Evolutionary conservation across 2,113 vertebrate genomes (phyloP), one percentile per base, ranked within the genome.

Genomic region (Notothenia rossii): DNA sequence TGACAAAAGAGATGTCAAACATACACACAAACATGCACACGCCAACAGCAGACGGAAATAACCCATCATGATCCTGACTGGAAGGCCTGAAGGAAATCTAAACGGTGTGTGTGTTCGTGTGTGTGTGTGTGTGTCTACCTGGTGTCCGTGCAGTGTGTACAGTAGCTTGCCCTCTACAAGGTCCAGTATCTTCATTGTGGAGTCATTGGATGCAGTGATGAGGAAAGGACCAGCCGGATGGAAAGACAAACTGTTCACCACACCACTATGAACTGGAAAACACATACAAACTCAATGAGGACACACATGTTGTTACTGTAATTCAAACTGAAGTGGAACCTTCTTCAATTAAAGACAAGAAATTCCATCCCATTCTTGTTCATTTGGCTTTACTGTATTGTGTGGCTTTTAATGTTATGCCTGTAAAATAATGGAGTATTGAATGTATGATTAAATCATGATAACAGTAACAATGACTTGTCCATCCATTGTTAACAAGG

Each of bases 111-210:
- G 40, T 55, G 15, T 59, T 49, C 54, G 22, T 45, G 48, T 64
- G 51, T 29, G 62, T 56, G 33, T 68, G 49, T 75, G 40, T 55
- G 15, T 59, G 49, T 83, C 10, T 91, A 99, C 98, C 98, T 98
- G 97, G 83, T 99, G 98, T 77, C 98, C 97, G 0, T 99, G 98
- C 29, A 99, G 95, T 1, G 98, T 99, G 75, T 97, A 99, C 22
- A 99, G 94, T 29, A 98, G 94, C 72, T 97, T 96, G 77, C 98
- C 98, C 89, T 99, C 97, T 74, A 98, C 86, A 75, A 99, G 94
- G 86, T 99, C 98, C 92, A 99, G 87, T 83, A 99, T 96, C 94
- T 98, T 99, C 90, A 99, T 87, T 43, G 98, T 99, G 46, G 97
- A 99, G 92, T 99, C 98, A 1, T 91, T 97, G 82, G 98, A 98